Base-by-base conservation (phyloP, 2,797 vertebrate species). In the Crocidura indochinensis region DNA sequence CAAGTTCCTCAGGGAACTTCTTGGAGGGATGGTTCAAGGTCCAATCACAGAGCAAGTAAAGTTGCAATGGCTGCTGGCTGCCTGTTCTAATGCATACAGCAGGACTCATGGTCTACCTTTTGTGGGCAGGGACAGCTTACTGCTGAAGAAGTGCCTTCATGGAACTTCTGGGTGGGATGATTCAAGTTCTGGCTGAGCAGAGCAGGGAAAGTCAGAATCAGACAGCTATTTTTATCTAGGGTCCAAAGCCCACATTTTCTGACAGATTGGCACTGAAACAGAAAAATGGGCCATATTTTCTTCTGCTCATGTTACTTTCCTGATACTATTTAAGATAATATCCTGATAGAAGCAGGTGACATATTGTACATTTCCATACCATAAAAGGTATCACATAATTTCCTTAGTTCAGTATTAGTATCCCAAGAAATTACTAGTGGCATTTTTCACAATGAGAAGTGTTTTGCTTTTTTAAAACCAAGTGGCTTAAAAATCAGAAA, bases 351-450 rank as follows among this genome's bases (percentile, higher is more conserved):
- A 2, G 0, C 1, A 20, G 74, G 62, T 10, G 17, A 20, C 56
- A 62, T 56, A n/a, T 0, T 17, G 56, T 2, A 19, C 27, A 49
- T 62, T 19, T 67, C 53, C 11, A 20, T 0, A 26, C 9, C 14
- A 1, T 0, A 3, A 62, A 26, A 38, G 46, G 26, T 68, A 56
- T 0, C 1, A 19, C 4, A 14, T 11, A 53, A 6, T 87, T 8
- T 26, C 3, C 15, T 1, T 31, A 78, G 72, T 62, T 47, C 17
- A 7, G 27, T 38, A 38, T 38, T 29, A 15, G 76, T 17, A 31
- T 26, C n/a, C 49, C 17, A 17, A 60, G 65, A 82, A 14, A 46
- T n/a, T 47, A 8, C 20, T 0, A 20, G 20, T 1, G 26, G 24
- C 12, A 17, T 1, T 71, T 10, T 26, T 8, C 20, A 49, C 0